These are phyloP conservation scores for Steinernema scapterisci DNA, from an alignment of 2,888 invertebrate genomes.

Conservation along the genomic window DNA sequence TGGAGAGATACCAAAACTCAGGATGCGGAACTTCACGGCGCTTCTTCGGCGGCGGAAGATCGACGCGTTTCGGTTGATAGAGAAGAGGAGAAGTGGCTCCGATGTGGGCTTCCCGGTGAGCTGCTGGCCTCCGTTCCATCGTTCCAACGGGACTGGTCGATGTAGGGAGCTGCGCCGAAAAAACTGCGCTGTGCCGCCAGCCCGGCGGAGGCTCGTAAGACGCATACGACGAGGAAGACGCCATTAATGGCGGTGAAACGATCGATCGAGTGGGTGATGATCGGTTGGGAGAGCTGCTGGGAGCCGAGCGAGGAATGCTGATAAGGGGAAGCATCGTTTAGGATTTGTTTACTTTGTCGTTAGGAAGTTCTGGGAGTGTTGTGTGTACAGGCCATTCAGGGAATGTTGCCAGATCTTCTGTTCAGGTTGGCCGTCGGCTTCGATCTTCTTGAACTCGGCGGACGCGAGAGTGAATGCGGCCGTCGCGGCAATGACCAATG, in stretches of 20 bases:
- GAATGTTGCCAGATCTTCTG: too few species aligned
- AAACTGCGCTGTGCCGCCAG: conserved; percentile 26
- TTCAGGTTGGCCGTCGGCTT: too few species aligned
- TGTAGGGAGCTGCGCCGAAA: neutral
- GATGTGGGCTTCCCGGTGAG: neutral
- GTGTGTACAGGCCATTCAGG: too few species aligned
- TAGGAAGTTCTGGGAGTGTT: too few species aligned
- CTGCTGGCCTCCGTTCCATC: neutral
- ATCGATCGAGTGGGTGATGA: neutral
- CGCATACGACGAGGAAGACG: conserved; percentile 15
- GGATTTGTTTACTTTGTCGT: neutral
- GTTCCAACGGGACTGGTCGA: neutral
- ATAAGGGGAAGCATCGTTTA: neutral
- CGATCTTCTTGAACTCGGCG: too few species aligned
- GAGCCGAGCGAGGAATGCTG: too few species aligned
- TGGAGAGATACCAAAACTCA: conserved; percentile 23
- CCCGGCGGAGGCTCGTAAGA: conserved; percentile 16
- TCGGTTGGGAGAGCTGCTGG: too few species aligned
- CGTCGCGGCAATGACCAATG: too few species aligned
- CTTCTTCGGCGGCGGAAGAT: neutral
- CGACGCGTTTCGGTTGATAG: conserved; percentile 16
- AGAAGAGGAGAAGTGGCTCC: conserved; percentile 6
- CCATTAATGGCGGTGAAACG: too few species aligned
- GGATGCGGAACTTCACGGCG: conserved; percentile 13
- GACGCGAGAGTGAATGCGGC: too few species aligned